Percentiles rank a stretch among this genome's conserved stretches.
Conservation (phyloP, 1,140 invertebrate genomes). For the Drosophila persimilis region DNA sequence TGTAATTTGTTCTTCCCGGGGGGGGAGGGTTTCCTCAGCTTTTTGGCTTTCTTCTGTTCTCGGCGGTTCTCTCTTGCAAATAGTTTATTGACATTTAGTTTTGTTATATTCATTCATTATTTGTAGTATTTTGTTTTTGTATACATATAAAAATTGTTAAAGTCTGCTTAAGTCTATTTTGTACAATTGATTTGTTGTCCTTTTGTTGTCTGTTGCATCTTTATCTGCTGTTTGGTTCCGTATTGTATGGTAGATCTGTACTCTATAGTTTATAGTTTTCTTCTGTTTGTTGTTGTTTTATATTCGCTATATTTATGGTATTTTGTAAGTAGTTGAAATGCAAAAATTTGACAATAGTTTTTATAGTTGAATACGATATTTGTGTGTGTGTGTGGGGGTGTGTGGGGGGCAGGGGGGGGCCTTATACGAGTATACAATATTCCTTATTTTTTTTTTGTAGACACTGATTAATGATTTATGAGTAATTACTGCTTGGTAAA, state of each 20-base stretch:
- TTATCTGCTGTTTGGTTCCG: conserved; percentile 62
- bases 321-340: conserved; percentile 68
- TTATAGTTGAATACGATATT: conserved; percentile 57
- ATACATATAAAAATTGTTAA: conserved; percentile 61
- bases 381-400: conserved; percentile 1
- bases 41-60: too few relatives aligned
- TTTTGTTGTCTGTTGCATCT: conserved; percentile 62
- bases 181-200: conserved; percentile 78
- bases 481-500: conserved; percentile 18
- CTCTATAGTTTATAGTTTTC: conserved; percentile 24
- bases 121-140: conserved; percentile 27
- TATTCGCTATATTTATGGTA: conserved; percentile 18
- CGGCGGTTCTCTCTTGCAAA: conserved; percentile 59
- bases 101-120: conserved; percentile 10
- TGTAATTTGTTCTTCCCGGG: conserved; percentile 16
- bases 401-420: too few relatives aligned
- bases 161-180: conserved; percentile 74
- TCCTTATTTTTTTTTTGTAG: conserved; percentile 30
- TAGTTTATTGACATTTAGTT: conserved; percentile 52
- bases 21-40: conserved; percentile 25
- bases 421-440: conserved; percentile 8
- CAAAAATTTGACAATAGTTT: conserved; percentile 71
- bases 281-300: not conserved
- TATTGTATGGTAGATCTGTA: conserved; percentile 22
- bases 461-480: conserved; percentile 43